These are phyloP conservation scores for Homalodisca vitripennis DNA, from an alignment of 1,140 invertebrate genomes.

Conservation along the genomic window DNA sequence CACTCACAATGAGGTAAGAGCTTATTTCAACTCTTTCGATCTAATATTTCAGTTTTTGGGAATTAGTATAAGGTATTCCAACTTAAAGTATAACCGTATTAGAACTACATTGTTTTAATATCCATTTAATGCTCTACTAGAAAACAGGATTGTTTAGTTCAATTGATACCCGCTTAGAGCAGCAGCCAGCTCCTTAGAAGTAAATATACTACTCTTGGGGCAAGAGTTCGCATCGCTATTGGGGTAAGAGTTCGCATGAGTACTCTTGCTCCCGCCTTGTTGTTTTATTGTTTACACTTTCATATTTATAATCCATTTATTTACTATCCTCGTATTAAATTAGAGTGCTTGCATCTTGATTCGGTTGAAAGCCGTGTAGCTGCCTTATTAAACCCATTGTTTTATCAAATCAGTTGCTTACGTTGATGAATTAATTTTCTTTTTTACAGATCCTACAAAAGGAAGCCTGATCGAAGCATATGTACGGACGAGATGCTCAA, in stretches of 20 bases:
- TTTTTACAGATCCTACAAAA: conserved; percentile 5
- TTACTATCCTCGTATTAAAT: not conserved
- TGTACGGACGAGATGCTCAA: conserved; percentile 6
- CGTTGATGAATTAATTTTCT: not conserved
- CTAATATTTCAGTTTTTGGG: conserved; percentile 2
- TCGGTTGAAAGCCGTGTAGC: not conserved
- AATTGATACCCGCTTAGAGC: not conserved
- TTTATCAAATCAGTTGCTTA: not conserved
- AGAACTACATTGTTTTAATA: not conserved
- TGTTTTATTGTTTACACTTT: conserved; percentile 2
- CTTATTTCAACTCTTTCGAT: not conserved
- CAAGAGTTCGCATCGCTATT: not conserved
- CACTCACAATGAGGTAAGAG: not conserved
- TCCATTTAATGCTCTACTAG: not conserved
- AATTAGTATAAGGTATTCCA: conserved; percentile 8
- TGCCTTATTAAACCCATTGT: not conserved
- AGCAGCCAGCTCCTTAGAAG: conserved; percentile 5
- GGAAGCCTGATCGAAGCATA: not conserved
- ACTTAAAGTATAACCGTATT: not conserved
- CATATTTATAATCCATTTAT: not conserved
- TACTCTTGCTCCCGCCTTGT: not conserved
- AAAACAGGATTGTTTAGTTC: not conserved
- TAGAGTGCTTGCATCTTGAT: not conserved
- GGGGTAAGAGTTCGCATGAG: conserved; percentile 3
- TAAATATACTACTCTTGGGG: not conserved